Percentiles rank a stretch among this genome's conserved stretches.
Conservation (phyloP, 2,797 vertebrate species). For the Anniella stebbinsi region DNA sequence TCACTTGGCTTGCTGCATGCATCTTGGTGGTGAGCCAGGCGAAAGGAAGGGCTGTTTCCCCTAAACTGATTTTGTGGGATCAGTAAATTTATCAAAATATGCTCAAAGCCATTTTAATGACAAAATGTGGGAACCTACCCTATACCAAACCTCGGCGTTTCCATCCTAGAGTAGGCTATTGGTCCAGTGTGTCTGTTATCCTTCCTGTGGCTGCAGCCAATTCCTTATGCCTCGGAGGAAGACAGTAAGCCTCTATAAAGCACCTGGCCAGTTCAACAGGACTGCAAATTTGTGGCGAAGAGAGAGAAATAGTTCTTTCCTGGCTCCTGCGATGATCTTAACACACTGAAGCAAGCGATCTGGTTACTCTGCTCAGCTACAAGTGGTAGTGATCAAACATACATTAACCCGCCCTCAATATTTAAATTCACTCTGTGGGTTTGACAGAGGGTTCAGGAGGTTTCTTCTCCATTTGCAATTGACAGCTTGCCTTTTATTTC, state of each 20-base stretch:
- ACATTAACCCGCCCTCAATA: conserved; percentile 6
- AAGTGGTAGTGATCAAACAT: conserved; percentile 48
- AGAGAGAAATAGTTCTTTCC: conserved; percentile 61
- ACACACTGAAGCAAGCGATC: conserved; percentile 32
- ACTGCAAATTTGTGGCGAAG: conserved; percentile 48
- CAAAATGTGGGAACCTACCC: conserved; percentile 57
- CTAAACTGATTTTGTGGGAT: conserved; percentile 53
- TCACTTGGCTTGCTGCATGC: conserved; percentile 30
- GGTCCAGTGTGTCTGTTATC: conserved; percentile 47
- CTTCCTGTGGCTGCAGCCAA: conserved; percentile 65
- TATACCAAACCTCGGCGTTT: conserved; percentile 50
- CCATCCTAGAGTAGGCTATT: conserved; percentile 49
- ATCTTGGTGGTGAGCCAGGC: conserved; percentile 39
- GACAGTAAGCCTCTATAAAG: conserved; percentile 59
- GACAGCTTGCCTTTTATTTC: conserved; percentile 17
- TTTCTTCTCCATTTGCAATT: conserved; percentile 12
- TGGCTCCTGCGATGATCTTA: conserved; percentile 57
- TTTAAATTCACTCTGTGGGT: conserved; percentile 40
- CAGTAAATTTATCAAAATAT: conserved; percentile 58
- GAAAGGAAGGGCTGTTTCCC: conserved; percentile 48
- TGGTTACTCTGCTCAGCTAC: conserved; percentile 46
- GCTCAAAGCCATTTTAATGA: conserved; percentile 43
- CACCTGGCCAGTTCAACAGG: conserved; percentile 56
- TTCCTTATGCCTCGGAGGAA: conserved; percentile 57
- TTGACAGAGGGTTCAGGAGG: conserved; percentile 33